Evolutionary conservation across 2,797 vertebrate genomes (phyloP).

Genomic region (Petrocephalus schoutedeni): DNA sequence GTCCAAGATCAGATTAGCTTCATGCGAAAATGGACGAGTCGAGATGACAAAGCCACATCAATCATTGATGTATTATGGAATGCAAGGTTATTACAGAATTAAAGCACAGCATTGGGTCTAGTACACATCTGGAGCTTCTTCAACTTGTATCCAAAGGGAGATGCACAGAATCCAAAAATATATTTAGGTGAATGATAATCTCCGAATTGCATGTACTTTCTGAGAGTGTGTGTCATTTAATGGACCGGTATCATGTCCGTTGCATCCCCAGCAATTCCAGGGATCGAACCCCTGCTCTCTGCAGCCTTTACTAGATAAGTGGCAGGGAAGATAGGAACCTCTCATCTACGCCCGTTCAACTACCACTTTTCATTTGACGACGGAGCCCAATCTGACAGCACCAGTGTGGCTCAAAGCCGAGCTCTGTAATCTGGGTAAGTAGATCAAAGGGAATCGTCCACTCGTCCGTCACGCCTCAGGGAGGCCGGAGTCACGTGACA

Average conservation of each 20-base stretch:
- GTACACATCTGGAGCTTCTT: not conserved
- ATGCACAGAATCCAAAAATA: not conserved
- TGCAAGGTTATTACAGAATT: not conserved
- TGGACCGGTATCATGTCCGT: not conserved
- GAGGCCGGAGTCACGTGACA: constrained; percentile 3
- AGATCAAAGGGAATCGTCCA: not conserved
- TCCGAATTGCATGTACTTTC: not conserved
- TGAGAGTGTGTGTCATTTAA: not conserved
- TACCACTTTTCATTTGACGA: not conserved
- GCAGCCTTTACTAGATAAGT: not conserved
- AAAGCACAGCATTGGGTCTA: no score
- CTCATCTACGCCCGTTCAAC: not conserved
- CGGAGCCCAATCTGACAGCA: not conserved
- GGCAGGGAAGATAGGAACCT: not conserved
- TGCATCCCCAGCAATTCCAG: not conserved
- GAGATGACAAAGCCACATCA: not conserved
- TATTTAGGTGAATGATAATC: not conserved
- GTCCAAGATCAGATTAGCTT: not conserved
- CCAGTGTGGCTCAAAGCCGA: not conserved
- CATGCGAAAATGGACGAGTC: not conserved
- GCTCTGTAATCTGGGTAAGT: not conserved
- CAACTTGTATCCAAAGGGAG: not conserved
- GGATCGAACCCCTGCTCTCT: not conserved
- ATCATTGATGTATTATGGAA: not conserved
- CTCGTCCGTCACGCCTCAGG: not conserved